phyloP scores from a whole-genome alignment of 2,797 vertebrate genomes.

The Echiichthys vipera region DNA sequence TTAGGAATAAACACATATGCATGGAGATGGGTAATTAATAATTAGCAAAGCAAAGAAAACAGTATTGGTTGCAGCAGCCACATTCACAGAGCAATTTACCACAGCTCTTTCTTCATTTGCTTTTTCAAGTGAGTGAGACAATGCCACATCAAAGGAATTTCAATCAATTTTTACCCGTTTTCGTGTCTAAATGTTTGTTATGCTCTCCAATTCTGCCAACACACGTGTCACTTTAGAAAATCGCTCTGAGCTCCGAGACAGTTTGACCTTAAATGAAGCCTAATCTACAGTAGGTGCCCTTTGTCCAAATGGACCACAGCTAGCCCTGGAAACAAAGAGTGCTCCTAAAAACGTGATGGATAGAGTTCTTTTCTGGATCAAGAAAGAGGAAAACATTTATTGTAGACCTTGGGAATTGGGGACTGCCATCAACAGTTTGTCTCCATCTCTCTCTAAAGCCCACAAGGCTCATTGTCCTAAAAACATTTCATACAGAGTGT shows the following conservation, averaged over 20 bases:
- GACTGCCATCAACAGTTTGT: slow-evolving; percentile 71
- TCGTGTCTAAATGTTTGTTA: slow-evolving; percentile 39
- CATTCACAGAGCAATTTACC: slow-evolving; percentile 78
- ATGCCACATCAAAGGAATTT: slow-evolving; percentile 69
- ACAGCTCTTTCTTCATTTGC: slow-evolving; percentile 56
- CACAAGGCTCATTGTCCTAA: slow-evolving; percentile 77
- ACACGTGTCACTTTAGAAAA: slow-evolving; percentile 44
- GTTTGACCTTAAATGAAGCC: slow-evolving; percentile 28
- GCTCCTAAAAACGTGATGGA: slow-evolving; percentile 64
- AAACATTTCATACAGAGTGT: slow-evolving; percentile 60
- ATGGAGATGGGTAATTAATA: slow-evolving; percentile 85
- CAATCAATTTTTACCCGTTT: slow-evolving; percentile 60
- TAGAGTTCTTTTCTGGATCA: slow-evolving; percentile 53
- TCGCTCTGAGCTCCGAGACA: neutral
- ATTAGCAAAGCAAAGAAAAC: slow-evolving; percentile 87
- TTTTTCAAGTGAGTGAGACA: slow-evolving; percentile 73
- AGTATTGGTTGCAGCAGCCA: slow-evolving; percentile 80
- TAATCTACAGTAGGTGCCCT: slow-evolving; percentile 36
- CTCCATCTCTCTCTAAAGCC: slow-evolving; percentile 69
- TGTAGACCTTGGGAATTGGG: slow-evolving; percentile 72
- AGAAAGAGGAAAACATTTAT: slow-evolving; percentile 69
- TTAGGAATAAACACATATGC: slow-evolving; percentile 94
- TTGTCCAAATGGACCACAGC: slow-evolving; percentile 38
- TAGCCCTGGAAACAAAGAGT: slow-evolving; percentile 34
- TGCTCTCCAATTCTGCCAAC: slow-evolving; percentile 38